Percentiles rank a stretch among this genome's conserved stretches.
Conservation (phyloP, 2,888 invertebrate genomes). For the Tenthredo livida region DNA sequence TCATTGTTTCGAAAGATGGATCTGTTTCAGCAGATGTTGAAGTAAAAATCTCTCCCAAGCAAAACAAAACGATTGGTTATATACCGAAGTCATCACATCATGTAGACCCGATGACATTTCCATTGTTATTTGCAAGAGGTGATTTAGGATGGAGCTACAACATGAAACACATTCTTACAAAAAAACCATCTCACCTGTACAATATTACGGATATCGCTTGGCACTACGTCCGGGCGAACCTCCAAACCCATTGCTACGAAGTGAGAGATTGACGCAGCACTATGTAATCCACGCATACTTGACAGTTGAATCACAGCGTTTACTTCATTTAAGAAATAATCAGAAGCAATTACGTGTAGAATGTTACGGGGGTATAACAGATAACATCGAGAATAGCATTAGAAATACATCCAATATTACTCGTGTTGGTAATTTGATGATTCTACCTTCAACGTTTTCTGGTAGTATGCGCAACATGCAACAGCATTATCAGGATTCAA, state of each 20-base stretch:
- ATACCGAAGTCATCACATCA: slow-evolving; percentile 16
- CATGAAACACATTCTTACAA: not conserved
- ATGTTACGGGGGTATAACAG: not conserved
- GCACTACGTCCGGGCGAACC: not conserved
- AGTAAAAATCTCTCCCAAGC: not conserved
- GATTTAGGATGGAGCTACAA: slow-evolving; percentile 17
- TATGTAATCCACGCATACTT: slow-evolving; percentile 16
- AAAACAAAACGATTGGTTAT: not conserved
- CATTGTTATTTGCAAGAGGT: not conserved
- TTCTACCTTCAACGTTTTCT: slow-evolving; percentile 37
- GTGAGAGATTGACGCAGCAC: slow-evolving; percentile 1
- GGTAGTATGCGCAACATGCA: slow-evolving; percentile 38
- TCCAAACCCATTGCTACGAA: slow-evolving; percentile 9
- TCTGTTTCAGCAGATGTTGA: not conserved
- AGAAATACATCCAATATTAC: too few species aligned
- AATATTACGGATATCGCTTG: slow-evolving; percentile 7
- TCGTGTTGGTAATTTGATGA: slow-evolving; percentile 9
- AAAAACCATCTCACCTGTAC: too few species aligned
- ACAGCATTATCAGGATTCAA: slow-evolving; percentile 50
- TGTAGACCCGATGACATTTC: not conserved
- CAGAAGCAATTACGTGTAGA: not conserved
- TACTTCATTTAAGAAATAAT: slow-evolving; percentile 5
- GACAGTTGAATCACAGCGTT: slow-evolving; percentile 19
- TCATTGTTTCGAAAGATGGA: slow-evolving; percentile 10
- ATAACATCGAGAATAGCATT: not conserved